Percentiles rank a stretch among this genome's conserved stretches.
Evolutionary conservation across 2,888 invertebrate species (phyloP).

Genomic region (Alcis repandata): DNA sequence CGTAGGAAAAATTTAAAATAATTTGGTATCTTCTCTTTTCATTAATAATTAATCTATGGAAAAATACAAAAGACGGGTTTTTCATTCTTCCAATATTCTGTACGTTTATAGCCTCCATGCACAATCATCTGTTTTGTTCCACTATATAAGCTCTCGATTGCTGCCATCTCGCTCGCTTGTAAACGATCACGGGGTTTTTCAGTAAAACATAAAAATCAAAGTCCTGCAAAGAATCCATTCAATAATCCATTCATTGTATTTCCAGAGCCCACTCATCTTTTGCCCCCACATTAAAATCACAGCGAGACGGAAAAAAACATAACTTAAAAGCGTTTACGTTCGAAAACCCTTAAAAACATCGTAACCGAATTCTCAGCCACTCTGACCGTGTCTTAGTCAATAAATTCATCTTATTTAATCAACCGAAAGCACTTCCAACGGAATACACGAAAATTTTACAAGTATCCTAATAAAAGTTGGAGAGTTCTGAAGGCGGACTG

Average conservation of each 20-base stretch:
- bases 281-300: constrained; percentile 18
- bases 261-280: not conserved
- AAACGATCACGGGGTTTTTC: too few relatives aligned
- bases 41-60: too few relatives aligned
- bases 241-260: not conserved
- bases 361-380: constrained; percentile 55
- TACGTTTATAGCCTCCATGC: too few relatives aligned
- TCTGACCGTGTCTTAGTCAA: constrained; percentile 74
- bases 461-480: constrained; percentile 86
- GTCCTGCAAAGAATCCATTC: not conserved
- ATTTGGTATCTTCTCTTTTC: too few relatives aligned
- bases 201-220: not conserved
- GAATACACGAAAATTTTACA: constrained; percentile 83
- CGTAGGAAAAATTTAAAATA: too few relatives aligned
- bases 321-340: constrained; percentile 39
- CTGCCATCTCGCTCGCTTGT: too few relatives aligned
- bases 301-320: constrained; percentile 26
- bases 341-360: constrained; percentile 41
- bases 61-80: too few relatives aligned
- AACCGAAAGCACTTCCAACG: constrained; percentile 78
- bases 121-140: too few relatives aligned
- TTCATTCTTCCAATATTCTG: too few relatives aligned
- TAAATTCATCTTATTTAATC: constrained; percentile 84
- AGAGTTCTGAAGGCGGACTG: constrained; percentile 71
- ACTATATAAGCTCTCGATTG: too few relatives aligned